Evolutionary conservation across 1,140 invertebrate species (phyloP).

Genomic region (Pseudomyrmex cubaensis): DNA sequence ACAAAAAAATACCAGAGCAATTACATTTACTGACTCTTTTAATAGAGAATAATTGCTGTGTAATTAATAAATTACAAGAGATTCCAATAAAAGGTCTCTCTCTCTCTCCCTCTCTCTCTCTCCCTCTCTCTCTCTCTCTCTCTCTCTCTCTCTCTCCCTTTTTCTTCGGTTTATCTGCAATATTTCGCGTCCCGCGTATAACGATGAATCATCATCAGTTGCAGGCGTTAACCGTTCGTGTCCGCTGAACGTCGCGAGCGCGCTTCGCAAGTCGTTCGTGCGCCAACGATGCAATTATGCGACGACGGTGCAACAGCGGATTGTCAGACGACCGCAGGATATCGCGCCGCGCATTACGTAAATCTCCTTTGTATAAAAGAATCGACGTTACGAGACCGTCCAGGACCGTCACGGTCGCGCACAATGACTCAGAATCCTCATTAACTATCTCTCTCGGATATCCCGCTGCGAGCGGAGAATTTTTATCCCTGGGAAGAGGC

Average conservation of each 20-base stretch:
- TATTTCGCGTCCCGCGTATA: neutral
- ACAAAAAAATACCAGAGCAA: too few relatives aligned
- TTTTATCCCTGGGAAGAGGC: neutral
- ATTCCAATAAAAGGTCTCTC: constrained; percentile 2
- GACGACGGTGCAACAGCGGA: constrained; percentile 1
- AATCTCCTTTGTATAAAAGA: constrained; percentile 23
- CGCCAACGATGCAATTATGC: constrained; percentile 46
- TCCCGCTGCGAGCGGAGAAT: neutral
- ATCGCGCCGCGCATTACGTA: constrained; percentile 53
- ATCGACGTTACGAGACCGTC: constrained; percentile 32
- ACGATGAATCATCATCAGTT: neutral
- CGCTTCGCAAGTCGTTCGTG: constrained; percentile 38
- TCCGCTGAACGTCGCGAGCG: constrained; percentile 1
- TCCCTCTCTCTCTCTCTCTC: neutral
- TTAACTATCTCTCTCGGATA: neutral
- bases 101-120: neutral
- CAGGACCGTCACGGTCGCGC: constrained; percentile 11
- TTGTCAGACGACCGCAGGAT: constrained; percentile 26
- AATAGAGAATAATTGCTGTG: neutral
- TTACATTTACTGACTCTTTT: too few relatives aligned
- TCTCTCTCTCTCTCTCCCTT: too few relatives aligned
- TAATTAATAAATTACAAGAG: neutral
- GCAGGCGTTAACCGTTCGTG: constrained; percentile 34
- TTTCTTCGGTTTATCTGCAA: too few relatives aligned
- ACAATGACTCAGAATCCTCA: constrained; percentile 31